Evolutionary conservation across 2,113 vertebrate genomes (phyloP).

Genomic region (Tonatia bakeri): DNA sequence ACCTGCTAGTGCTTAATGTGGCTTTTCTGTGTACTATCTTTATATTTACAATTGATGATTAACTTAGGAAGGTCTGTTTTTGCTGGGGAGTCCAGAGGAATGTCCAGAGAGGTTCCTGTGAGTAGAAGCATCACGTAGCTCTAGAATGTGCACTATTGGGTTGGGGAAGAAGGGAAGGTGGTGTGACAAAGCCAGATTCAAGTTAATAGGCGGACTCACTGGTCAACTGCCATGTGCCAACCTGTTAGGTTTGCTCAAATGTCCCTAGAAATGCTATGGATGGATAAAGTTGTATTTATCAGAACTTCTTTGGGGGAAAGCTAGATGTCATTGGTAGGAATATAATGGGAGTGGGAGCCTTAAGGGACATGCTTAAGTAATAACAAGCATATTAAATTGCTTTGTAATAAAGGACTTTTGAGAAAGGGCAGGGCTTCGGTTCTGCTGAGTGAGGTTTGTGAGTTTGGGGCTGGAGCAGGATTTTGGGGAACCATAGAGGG

Average conservation of each 20-base stretch:
- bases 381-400: not conserved
- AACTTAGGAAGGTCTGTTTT: not conserved
- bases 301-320: not conserved
- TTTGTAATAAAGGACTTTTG: not conserved
- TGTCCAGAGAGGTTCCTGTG: not conserved
- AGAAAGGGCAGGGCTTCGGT: not conserved
- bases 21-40: not conserved
- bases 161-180: not conserved
- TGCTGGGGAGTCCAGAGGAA: not conserved
- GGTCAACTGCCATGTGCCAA: not conserved
- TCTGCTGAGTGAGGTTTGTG: not conserved
- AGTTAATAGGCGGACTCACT: not conserved
- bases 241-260: not conserved
- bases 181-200: not conserved
- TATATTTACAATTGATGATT: not conserved
- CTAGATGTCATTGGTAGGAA: not conserved
- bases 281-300: not conserved
- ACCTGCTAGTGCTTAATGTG: not conserved
- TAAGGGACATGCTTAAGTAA: not conserved
- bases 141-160: not conserved
- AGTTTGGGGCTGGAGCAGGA: not conserved
- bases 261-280: not conserved
- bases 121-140: not conserved
- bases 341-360: not conserved
- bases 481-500: not conserved